Evolutionary conservation across 2,113 vertebrate species (phyloP).

Genomic region (Pagrus major): DNA sequence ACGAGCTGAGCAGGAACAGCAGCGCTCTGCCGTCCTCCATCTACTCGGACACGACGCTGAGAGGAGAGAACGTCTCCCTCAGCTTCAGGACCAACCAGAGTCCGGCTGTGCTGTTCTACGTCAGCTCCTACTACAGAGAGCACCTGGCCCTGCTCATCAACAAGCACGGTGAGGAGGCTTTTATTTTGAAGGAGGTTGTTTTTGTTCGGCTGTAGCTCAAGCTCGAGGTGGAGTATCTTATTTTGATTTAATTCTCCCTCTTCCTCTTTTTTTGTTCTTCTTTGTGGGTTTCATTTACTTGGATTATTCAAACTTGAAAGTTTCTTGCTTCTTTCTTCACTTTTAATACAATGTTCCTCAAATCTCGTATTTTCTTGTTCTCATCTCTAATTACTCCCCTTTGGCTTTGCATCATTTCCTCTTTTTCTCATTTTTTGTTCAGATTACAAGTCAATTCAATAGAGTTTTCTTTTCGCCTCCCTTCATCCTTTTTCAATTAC

Average conservation of each 20-base stretch:
- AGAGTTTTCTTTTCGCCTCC: background rate
- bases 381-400: background rate
- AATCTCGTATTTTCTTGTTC: background rate
- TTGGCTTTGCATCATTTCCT: background rate
- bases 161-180: conserved; percentile 87
- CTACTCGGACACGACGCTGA: conserved; percentile 88
- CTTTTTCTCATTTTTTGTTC: background rate
- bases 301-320: background rate
- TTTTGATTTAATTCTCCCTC: background rate
- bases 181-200: conserved; percentile 17
- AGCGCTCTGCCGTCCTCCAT: conserved; percentile 89
- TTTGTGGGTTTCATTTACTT: background rate
- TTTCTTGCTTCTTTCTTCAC: background rate
- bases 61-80: conserved; percentile 86
- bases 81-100: conserved; percentile 89
- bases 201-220: background rate
- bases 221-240: background rate
- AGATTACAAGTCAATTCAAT: background rate
- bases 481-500: background rate
- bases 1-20: conserved; percentile 86
- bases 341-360: background rate
- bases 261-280: background rate
- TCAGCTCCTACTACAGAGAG: conserved; percentile 89
- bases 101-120: conserved; percentile 89
- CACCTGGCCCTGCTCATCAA: conserved; percentile 90